phyloP scores from a whole-genome alignment of 1,140 invertebrate genomes.

The Antheraea pernyi region DNA sequence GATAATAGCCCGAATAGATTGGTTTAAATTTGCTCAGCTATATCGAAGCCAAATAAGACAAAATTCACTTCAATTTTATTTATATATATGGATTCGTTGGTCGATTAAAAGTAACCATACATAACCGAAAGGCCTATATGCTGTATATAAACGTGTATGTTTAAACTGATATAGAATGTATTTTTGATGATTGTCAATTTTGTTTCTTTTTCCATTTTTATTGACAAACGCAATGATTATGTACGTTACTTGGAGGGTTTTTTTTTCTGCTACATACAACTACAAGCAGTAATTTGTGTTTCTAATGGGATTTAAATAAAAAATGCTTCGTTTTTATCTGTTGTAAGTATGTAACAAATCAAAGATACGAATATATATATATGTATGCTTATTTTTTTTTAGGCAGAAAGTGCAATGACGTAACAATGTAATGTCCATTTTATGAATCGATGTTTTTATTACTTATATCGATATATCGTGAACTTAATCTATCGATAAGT shows the following conservation, averaged over 20 bases:
- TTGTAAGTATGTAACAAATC: neutral
- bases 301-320: too few species aligned
- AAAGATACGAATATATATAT: neutral
- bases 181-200: neutral
- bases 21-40: too few species aligned
- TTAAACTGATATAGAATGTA: constrained; percentile 53
- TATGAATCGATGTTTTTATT: constrained; percentile 7
- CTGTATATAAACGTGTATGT: constrained; percentile 48
- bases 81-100: too few species aligned
- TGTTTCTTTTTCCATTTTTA: neutral
- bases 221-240: neutral
- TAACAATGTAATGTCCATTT: constrained; percentile 2
- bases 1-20: too few species aligned
- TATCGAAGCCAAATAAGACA: too few species aligned
- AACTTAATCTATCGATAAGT: constrained; percentile 4
- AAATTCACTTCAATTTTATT: too few species aligned
- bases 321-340: neutral
- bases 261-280: too few species aligned
- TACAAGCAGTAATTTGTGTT: too few species aligned
- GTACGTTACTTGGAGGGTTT: neutral
- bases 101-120: constrained; percentile 7
- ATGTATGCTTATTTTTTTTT: constrained; percentile 7
- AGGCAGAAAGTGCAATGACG: constrained; percentile 10
- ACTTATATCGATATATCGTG: constrained; percentile 1
- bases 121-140: constrained; percentile 46